Percentiles rank a stretch among this genome's conserved stretches.
Evolutionary conservation across 1,140 invertebrate genomes (phyloP).

Genomic region (Apis florea): DNA sequence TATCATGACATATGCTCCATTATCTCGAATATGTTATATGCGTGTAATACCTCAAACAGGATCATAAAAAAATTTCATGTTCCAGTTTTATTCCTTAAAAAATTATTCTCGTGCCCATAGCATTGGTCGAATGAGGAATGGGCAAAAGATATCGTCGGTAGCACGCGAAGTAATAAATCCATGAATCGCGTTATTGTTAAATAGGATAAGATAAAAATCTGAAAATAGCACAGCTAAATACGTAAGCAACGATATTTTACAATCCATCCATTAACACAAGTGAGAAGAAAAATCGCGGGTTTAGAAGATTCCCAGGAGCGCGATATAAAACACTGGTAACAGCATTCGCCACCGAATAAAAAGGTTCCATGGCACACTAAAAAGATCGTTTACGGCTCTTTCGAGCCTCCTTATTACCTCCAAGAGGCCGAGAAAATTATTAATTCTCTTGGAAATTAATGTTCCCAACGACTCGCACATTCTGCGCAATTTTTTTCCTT

Average conservation of each 20-base stretch:
- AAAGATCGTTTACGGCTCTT: conserved; percentile 39
- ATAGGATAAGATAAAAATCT: conserved; percentile 9
- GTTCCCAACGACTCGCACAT: background rate
- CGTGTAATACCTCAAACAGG: background rate
- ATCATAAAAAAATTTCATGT: background rate
- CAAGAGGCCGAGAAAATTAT: conserved; percentile 16
- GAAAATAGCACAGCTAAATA: background rate
- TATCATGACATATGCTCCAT: no score
- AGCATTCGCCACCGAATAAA: conserved; percentile 47
- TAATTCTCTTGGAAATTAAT: conserved; percentile 42
- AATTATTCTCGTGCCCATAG: background rate
- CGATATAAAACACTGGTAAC: conserved; percentile 59
- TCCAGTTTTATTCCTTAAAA: background rate
- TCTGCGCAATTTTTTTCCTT: background rate
- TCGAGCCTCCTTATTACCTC: conserved; percentile 19
- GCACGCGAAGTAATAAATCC: conserved; percentile 20
- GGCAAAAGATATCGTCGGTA: background rate
- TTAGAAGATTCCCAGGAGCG: conserved; percentile 53
- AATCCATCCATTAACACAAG: conserved; percentile 39
- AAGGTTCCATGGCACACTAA: conserved; percentile 4
- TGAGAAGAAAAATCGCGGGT: conserved; percentile 56
- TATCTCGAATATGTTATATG: background rate
- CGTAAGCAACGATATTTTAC: conserved; percentile 17
- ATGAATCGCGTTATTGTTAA: conserved; percentile 1
- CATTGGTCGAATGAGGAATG: background rate